Evolutionary conservation across 35 echinoderm and acorn worm genomes (phyloP).

Genomic region (Stichopus chloronotus): DNA sequence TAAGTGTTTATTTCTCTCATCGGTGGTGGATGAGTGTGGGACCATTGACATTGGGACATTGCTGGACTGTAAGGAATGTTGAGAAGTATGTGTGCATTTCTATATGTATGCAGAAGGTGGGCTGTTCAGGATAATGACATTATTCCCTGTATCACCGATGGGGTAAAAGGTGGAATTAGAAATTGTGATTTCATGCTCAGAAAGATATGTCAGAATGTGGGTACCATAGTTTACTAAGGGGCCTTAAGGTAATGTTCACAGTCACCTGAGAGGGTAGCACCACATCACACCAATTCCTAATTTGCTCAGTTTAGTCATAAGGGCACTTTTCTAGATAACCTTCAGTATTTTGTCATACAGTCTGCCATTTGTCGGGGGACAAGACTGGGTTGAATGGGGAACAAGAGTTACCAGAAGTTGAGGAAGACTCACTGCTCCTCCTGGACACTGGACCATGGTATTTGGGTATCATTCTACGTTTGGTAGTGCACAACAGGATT

Average conservation of each 20-base stretch:
- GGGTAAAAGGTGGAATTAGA: not conserved
- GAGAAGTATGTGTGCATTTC: constrained; percentile 1
- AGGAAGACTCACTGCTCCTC: not conserved
- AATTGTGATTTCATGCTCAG: not conserved
- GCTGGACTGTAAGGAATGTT: too few species aligned
- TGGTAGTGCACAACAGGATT: not conserved
- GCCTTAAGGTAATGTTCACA: not conserved
- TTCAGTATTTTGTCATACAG: not conserved
- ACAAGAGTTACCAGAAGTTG: not conserved
- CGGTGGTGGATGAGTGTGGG: too few species aligned
- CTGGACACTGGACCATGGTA: not conserved
- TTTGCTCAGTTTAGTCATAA: not conserved
- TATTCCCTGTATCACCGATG: not conserved
- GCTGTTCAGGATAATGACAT: not conserved
- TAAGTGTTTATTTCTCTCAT: too few species aligned
- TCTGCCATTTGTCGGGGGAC: constrained; percentile 11
- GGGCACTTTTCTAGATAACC: not conserved
- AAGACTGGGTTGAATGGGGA: not conserved
- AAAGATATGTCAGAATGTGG: not conserved
- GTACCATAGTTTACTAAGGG: not conserved
- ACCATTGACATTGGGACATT: too few species aligned
- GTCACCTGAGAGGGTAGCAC: not conserved
- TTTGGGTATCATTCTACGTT: not conserved
- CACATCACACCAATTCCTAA: constrained; percentile 7
- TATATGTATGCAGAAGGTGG: not conserved